Evolutionary conservation across 2,797 vertebrate genomes (phyloP).

Genomic region (Anas flavirostris): DNA sequence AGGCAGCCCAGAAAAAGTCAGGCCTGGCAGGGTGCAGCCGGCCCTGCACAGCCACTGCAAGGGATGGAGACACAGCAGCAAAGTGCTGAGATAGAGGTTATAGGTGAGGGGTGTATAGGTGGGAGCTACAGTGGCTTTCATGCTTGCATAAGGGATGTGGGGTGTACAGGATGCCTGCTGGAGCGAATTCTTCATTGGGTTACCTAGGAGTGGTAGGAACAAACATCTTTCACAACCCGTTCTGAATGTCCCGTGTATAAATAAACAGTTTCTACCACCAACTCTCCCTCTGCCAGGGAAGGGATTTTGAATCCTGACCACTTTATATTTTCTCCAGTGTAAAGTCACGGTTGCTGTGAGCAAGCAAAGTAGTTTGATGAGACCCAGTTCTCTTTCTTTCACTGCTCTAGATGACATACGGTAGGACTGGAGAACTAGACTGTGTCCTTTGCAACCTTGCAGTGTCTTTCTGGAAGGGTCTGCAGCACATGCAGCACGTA

Average conservation of each 20-base stretch:
- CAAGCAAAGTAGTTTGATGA: neutral
- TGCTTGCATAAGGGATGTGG: neutral
- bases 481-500: neutral
- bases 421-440: neutral
- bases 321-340: neutral
- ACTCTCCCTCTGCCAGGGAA: neutral
- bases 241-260: neutral
- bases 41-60: rapidly evolving
- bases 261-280: neutral
- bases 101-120: rapidly evolving
- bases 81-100: neutral
- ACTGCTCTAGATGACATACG: neutral
- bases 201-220: neutral
- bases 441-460: neutral
- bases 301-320: neutral
- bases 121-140: neutral
- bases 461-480: neutral
- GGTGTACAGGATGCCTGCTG: too few species aligned
- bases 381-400: neutral
- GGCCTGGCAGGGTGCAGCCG: neutral
- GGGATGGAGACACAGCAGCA: neutral
- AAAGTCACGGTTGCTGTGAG: neutral
- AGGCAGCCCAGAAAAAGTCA: neutral
- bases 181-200: neutral
- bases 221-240: neutral